These are phyloP conservation scores for Varecia variegata DNA, from an alignment of 2,797 vertebrate species.

Conservation along the genomic window DNA sequence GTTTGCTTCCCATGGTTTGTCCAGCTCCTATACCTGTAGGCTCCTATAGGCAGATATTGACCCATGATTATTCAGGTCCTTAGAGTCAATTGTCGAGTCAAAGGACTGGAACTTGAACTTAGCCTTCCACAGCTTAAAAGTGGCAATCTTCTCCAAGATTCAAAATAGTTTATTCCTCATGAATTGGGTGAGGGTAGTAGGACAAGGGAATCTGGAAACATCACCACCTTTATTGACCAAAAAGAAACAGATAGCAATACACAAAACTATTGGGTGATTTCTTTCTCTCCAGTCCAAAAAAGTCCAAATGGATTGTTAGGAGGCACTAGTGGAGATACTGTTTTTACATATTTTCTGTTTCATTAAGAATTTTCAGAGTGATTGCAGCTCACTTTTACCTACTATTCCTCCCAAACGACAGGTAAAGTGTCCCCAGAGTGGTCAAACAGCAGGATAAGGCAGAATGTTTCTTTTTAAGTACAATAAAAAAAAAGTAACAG, in stretches of 20 bases:
- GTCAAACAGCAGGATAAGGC: background rate
- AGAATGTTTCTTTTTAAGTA: background rate
- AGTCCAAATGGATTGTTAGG: background rate
- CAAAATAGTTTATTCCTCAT: background rate
- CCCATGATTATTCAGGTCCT: background rate
- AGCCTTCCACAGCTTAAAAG: background rate
- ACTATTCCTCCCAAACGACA: background rate
- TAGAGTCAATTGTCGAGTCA: background rate
- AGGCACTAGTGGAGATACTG: background rate
- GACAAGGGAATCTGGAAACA: background rate
- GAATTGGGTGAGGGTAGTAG: rapidly evolving
- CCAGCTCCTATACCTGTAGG: background rate
- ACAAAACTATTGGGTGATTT: background rate
- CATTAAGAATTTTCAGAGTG: conserved; percentile 12
- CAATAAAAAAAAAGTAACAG: background rate
- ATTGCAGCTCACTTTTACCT: background rate
- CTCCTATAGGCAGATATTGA: background rate
- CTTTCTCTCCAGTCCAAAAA: background rate
- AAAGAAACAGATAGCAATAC: background rate
- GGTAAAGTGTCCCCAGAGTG: background rate
- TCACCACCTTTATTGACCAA: background rate
- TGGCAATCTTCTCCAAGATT: background rate
- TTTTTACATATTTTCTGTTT: background rate
- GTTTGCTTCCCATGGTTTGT: background rate
- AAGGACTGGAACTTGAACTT: background rate